Percentiles rank a stretch among this genome's conserved stretches.
phyloP scores from a whole-genome alignment of 1,140 invertebrate genomes.

The Ctenoplectra terminalis region DNA sequence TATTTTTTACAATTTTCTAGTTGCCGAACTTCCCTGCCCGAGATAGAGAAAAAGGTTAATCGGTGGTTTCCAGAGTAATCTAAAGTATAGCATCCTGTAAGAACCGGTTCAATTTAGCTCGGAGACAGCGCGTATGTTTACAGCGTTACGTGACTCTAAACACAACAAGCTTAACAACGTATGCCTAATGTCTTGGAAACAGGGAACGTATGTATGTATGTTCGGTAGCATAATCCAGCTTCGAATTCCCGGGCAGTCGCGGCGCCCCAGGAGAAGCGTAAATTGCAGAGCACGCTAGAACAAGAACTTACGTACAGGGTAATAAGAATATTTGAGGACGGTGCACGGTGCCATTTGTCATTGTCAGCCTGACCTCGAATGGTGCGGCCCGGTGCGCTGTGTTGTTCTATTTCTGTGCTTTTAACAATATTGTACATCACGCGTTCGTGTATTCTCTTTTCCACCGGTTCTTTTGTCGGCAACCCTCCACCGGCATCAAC shows the following conservation, averaged over 20 bases:
- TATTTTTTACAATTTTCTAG: no score
- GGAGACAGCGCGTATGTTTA: neutral
- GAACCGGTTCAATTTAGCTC: constrained; percentile 17
- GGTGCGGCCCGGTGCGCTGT: constrained; percentile 63
- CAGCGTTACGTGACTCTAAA: constrained; percentile 29
- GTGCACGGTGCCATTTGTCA: constrained; percentile 75
- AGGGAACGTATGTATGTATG: neutral
- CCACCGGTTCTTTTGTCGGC: constrained; percentile 57
- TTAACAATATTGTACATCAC: constrained; percentile 77
- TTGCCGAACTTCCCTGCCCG: no score
- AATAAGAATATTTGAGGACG: constrained; percentile 78
- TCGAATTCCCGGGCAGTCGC: constrained; percentile 45
- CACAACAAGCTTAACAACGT: constrained; percentile 30
- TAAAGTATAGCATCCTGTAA: neutral
- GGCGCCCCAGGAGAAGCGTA: constrained; percentile 47
- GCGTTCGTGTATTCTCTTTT: constrained; percentile 67
- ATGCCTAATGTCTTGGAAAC: constrained; percentile 46
- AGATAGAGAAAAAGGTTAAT: neutral
- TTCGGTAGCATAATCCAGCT: constrained; percentile 29
- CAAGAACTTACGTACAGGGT: constrained; percentile 59
- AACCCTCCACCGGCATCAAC: constrained; percentile 62
- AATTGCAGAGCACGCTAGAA: constrained; percentile 57
- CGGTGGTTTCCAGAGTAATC: neutral
- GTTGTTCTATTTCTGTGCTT: constrained; percentile 77
- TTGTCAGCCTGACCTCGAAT: constrained; percentile 76